Conservation (phyloP, 2,113 vertebrate species). For the Tursiops truncatus region DNA sequence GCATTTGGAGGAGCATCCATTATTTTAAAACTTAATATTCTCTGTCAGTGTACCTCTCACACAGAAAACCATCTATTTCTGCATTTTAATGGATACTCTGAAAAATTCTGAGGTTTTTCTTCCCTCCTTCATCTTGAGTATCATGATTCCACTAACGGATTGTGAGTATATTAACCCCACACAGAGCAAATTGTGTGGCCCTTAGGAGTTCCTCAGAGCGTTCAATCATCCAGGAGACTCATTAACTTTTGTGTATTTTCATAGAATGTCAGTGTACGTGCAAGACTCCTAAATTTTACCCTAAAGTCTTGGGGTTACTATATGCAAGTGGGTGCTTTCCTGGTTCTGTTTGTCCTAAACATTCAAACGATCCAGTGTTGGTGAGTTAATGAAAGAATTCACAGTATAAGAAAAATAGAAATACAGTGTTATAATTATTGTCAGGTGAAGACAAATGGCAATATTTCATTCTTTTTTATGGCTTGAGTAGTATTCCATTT, state of each 20-base stretch:
- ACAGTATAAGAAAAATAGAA: background rate
- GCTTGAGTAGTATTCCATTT: background rate
- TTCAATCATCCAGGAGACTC: background rate
- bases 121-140: background rate
- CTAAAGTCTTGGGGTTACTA: background rate
- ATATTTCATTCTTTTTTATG: background rate
- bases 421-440: background rate
- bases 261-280: background rate
- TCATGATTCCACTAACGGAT: background rate
- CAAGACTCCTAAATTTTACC: background rate
- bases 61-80: background rate
- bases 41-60: background rate
- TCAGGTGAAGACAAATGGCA: background rate
- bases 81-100: background rate
- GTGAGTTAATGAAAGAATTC: background rate
- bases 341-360: background rate
- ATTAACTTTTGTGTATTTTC: background rate
- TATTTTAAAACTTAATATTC: constrained; percentile 22
- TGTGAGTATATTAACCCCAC: background rate
- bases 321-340: background rate
- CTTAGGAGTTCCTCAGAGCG: background rate
- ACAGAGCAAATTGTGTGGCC: background rate
- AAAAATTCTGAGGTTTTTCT: constrained; percentile 10
- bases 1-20: background rate
- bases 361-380: background rate